Evolutionary conservation across 2,888 invertebrate species (phyloP).

Genomic region (Ypsolopha sequella): DNA sequence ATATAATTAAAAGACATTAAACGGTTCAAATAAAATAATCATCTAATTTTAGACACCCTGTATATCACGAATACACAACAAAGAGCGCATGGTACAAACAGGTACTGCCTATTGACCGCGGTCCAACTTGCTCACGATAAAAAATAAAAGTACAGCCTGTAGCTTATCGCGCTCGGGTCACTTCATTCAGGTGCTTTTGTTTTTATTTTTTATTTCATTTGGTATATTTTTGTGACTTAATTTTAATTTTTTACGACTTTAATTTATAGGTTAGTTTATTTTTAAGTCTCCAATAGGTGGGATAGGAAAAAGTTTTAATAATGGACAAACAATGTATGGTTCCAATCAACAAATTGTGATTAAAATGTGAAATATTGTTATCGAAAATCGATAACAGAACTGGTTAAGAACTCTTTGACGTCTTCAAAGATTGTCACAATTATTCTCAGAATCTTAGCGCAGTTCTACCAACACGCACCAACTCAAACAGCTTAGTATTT

Average conservation of each 20-base stretch:
- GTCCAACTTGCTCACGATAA: slow-evolving; percentile 8
- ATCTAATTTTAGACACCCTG: not conserved
- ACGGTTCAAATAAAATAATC: no score
- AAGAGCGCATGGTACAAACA: slow-evolving; percentile 37
- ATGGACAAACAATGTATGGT: no score
- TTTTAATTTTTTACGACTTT: slow-evolving; percentile 12
- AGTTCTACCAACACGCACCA: no score
- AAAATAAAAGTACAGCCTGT: slow-evolving; percentile 7
- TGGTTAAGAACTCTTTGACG: not conserved
- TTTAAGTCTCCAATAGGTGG: no score
- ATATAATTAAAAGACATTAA: no score
- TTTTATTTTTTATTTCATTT: slow-evolving; percentile 22
- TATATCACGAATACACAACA: not conserved
- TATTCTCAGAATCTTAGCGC: no score
- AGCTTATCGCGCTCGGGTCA: slow-evolving; percentile 23
- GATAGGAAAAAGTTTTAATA: no score
- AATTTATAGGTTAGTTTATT: no score
- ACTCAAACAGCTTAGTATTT: no score
- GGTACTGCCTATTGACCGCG: slow-evolving; percentile 56
- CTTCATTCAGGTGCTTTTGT: slow-evolving; percentile 9
- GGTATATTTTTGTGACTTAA: slow-evolving; percentile 13
- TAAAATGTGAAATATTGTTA: not conserved
- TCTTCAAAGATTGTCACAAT: not conserved
- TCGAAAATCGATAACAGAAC: not conserved
- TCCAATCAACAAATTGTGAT: not conserved